A percentile compares a stretch with the other conserved stretches of the same genome.
These are phyloP conservation scores for Hoplias malabaricus DNA, from an alignment of 2,113 vertebrate species.

Conservation along the genomic window DNA sequence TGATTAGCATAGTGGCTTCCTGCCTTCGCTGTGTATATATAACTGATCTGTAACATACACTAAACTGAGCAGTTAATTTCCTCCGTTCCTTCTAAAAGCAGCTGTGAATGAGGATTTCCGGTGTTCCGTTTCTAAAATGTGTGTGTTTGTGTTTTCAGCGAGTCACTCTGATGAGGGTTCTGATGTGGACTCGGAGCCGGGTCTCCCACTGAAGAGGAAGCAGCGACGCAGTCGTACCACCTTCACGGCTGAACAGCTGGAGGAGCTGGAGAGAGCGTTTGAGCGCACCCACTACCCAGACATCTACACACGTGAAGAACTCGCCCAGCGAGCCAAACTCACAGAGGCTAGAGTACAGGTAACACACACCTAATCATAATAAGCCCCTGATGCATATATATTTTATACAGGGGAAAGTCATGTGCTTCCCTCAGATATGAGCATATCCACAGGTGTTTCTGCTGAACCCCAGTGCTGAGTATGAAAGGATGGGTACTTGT, in stretches of 20 bases:
- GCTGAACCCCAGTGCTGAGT: no score
- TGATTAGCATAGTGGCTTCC: not conserved
- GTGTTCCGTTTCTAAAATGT: not conserved
- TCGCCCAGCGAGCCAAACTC: slow-evolving; percentile 95
- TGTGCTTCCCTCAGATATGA: no score
- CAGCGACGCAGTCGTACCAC: slow-evolving; percentile 95
- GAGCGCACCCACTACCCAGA: slow-evolving; percentile 98
- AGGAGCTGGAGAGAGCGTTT: slow-evolving; percentile 95
- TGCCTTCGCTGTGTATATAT: not conserved
- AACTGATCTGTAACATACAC: slow-evolving; percentile 1
- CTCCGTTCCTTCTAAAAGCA: not conserved
- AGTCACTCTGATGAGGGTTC: slow-evolving; percentile 96
- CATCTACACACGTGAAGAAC: slow-evolving; percentile 97
- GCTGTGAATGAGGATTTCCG: not conserved
- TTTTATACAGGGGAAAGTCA: no score
- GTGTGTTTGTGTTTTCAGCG: slow-evolving; percentile 66
- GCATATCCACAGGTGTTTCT: no score
- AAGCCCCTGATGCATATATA: not conserved
- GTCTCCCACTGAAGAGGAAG: slow-evolving; percentile 94
- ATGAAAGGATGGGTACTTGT: no score
- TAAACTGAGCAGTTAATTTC: not conserved
- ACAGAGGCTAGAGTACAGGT: slow-evolving; percentile 98
- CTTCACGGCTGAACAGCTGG: slow-evolving; percentile 95
- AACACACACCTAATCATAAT: slow-evolving; percentile 39
- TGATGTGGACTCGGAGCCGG: slow-evolving; percentile 96